Evolutionary conservation across 2,797 vertebrate species (phyloP), one percentile per base, ranked within the genome.

Genomic region (Hemibagrus guttatus): DNA sequence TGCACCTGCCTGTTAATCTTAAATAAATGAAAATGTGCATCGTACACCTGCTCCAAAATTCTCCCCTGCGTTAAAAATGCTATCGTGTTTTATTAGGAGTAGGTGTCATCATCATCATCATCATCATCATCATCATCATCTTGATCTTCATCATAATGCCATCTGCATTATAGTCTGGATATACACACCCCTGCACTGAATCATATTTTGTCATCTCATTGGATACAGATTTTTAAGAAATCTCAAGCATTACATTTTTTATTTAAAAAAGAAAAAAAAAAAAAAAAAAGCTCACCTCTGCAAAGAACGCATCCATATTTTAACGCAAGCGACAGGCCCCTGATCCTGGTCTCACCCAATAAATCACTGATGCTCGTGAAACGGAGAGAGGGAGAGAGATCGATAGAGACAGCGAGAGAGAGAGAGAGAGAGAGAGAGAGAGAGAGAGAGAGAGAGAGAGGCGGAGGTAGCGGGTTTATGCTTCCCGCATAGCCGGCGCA

Each of bases 281-380:
- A 49, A 8, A 49, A 49, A 49, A 49, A 49, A 49, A 49, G 35
- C 93, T 94, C 92, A 96, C 95, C 95, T 95, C 95, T 75, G 90
- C 59, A 49, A 96, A 96, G 92, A 96, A 96, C 83, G 91, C 93
- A 86, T 96, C 95, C 95, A 96, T 96, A 93, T 93, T 94, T 74
- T 23, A 63, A 63, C 42, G 84, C 83, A 8, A 7, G 35, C 66
- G 76, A 84, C 84, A 58, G 72, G 63, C 59, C 64, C 59, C 85
- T 54, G 58, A 66, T 59, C 85, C 71, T 61, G 49, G 28, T 61
- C 56, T 85, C 89, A 83, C 85, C 84, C 42, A 61, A 88, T 87
- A 81, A 88, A 81, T 90, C 84, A 85, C 52, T 59, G 79, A 86
- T 46, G 76, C 85, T 79, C 84, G 84, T 54, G 66, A 81, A 63